Conservation (phyloP, 2,888 invertebrate species). For the Trissonchulus sp. region DNA sequence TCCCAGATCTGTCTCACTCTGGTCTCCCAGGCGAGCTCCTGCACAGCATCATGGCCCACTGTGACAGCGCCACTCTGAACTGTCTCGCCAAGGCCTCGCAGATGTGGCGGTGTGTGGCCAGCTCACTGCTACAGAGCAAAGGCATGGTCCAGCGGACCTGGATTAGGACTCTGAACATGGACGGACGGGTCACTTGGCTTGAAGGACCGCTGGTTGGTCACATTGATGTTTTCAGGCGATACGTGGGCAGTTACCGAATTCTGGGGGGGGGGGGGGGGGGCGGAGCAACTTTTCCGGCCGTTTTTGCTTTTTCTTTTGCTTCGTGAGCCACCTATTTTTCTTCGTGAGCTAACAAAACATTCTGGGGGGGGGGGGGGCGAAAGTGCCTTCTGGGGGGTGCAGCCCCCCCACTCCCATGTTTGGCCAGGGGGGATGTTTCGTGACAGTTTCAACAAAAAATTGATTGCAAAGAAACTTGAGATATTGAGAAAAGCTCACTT, state of each 20-base stretch:
- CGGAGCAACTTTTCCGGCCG: too few relatives aligned
- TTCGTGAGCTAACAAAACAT: neutral
- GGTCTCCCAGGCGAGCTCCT: neutral
- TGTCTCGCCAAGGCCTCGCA: neutral
- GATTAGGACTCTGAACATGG: neutral
- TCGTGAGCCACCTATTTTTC: too few relatives aligned
- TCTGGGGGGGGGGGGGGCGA: neutral
- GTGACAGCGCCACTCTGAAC: neutral
- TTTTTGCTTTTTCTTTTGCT: too few relatives aligned
- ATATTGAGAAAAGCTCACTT: too few relatives aligned
- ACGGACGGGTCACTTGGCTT: neutral
- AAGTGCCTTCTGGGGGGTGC: too few relatives aligned
- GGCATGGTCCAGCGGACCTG: constrained; percentile 21
- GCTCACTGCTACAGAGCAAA: neutral
- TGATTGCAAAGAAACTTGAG: too few relatives aligned
- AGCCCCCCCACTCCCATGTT: too few relatives aligned
- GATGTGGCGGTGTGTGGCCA: neutral
- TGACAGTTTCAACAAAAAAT: too few relatives aligned
- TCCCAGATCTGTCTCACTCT: too few relatives aligned
- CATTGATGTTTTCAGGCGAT: neutral
- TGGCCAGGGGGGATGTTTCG: too few relatives aligned
- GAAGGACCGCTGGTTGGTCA: constrained; percentile 29
- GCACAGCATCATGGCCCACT: neutral
- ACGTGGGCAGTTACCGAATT: too few relatives aligned
- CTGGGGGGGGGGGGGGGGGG: too few relatives aligned